A percentile compares a stretch with the other conserved stretches of the same genome.
Evolutionary conservation across 1,140 invertebrate species (phyloP).

Genomic region (Phocides pigmalion): DNA sequence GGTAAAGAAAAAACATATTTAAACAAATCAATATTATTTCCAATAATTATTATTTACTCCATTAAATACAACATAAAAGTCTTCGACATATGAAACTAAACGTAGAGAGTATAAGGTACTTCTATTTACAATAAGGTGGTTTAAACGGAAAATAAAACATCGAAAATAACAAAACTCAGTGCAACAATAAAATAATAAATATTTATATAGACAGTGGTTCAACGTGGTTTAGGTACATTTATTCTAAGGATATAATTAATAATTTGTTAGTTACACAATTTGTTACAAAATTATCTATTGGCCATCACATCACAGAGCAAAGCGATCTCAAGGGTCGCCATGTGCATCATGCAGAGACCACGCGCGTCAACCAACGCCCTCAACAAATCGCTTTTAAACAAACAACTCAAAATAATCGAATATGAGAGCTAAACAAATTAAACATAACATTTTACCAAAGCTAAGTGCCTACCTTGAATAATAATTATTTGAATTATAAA

Average conservation of each 20-base stretch:
- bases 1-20: slow-evolving; percentile 56
- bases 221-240: slow-evolving; percentile 78
- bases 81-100: slow-evolving; percentile 76
- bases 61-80: slow-evolving; percentile 79
- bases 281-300: slow-evolving; percentile 80
- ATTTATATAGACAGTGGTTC: slow-evolving; percentile 74
- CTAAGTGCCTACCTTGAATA: slow-evolving; percentile 22
- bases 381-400: slow-evolving; percentile 31
- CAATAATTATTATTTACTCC: slow-evolving; percentile 78
- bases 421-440: slow-evolving; percentile 26
- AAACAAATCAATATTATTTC: slow-evolving; percentile 83
- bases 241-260: slow-evolving; percentile 73
- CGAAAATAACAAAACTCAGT: slow-evolving; percentile 80
- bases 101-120: slow-evolving; percentile 65
- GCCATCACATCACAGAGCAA: slow-evolving; percentile 80
- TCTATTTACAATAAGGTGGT: slow-evolving; percentile 78
- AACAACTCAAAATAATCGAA: slow-evolving; percentile 38
- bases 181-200: slow-evolving; percentile 83
- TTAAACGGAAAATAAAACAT: slow-evolving; percentile 80
- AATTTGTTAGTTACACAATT: slow-evolving; percentile 75
- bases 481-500: slow-evolving; percentile 14
- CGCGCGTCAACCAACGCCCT: slow-evolving; percentile 32
- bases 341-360: slow-evolving; percentile 44
- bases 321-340: slow-evolving; percentile 61
- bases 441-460: slow-evolving; percentile 20